These are phyloP conservation scores for Belonocnema kinseyi DNA, from an alignment of 1,140 invertebrate species.

Conservation along the genomic window DNA sequence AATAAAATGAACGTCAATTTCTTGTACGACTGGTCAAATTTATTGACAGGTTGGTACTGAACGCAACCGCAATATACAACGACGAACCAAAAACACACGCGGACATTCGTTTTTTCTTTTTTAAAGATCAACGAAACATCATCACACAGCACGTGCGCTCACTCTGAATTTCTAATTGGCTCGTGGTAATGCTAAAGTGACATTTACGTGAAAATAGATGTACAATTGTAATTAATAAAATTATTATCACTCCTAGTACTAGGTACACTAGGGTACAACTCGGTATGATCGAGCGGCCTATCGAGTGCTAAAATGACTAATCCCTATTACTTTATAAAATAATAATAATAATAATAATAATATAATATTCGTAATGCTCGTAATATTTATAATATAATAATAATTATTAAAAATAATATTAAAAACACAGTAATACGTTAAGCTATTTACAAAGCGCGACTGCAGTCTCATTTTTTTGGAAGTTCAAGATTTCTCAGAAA, in stretches of 20 bases:
- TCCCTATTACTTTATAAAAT: constrained; percentile 50
- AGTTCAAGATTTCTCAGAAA: constrained; percentile 45
- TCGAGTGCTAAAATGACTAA: constrained; percentile 66
- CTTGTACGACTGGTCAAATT: constrained; percentile 66
- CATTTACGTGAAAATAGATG: constrained; percentile 59
- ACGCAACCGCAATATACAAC: constrained; percentile 63
- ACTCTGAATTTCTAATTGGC: constrained; percentile 43
- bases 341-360: constrained; percentile 64
- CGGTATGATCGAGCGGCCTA: constrained; percentile 54
- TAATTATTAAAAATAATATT: constrained; percentile 70
- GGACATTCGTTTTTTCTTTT: constrained; percentile 43
- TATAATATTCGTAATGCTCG: constrained; percentile 42
- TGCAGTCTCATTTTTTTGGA: constrained; percentile 62
- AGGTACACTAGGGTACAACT: constrained; percentile 64
- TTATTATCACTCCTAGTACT: constrained; percentile 70
- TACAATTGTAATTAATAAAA: constrained; percentile 62
- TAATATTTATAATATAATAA: constrained; percentile 51
- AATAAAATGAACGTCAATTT: not conserved
- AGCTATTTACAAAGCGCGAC: constrained; percentile 75
- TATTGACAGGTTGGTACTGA: constrained; percentile 62
- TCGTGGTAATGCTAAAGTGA: constrained; percentile 61
- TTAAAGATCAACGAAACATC: constrained; percentile 37
- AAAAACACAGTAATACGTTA: constrained; percentile 66
- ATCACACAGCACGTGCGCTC: constrained; percentile 37
- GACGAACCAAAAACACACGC: constrained; percentile 41